Evolutionary conservation across 2,888 invertebrate species (phyloP).

Genomic region (Sinohyriopsis cumingii): DNA sequence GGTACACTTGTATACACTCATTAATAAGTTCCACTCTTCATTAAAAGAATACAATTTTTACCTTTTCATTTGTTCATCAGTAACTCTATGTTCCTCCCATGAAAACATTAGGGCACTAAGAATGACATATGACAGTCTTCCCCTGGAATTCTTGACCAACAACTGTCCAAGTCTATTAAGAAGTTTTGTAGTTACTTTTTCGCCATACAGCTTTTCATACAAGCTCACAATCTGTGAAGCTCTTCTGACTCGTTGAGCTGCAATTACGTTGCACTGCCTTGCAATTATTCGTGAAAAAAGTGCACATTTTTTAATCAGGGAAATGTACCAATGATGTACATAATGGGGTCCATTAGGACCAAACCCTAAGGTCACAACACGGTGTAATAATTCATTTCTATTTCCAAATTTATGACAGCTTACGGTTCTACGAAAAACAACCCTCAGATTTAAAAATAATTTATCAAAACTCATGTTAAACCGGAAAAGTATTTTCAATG

Average conservation of each 20-base stretch:
- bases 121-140: conserved; percentile 34
- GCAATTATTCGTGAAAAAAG: conserved; percentile 42
- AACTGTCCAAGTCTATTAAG: conserved; percentile 36
- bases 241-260: conserved; percentile 56
- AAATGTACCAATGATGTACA: neutral
- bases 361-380: neutral
- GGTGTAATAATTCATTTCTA: too few species aligned
- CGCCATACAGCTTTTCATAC: conserved; percentile 61
- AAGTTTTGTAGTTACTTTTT: conserved; percentile 36
- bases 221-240: conserved; percentile 50
- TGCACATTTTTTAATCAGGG: conserved; percentile 35
- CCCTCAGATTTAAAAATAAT: too few species aligned
- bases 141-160: conserved; percentile 24
- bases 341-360: neutral
- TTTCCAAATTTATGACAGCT: too few species aligned
- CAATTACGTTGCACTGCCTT: conserved; percentile 61
- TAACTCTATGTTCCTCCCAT: conserved; percentile 61
- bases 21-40: too few species aligned
- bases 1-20: too few species aligned
- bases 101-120: conserved; percentile 60
- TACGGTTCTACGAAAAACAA: too few species aligned
- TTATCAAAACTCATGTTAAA: too few species aligned
- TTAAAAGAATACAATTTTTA: conserved; percentile 11
- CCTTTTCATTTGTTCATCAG: conserved; percentile 59
- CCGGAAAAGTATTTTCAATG: too few species aligned